Conservation (phyloP, 1,140 invertebrate species). For the Sarcophaga peregrina region DNA sequence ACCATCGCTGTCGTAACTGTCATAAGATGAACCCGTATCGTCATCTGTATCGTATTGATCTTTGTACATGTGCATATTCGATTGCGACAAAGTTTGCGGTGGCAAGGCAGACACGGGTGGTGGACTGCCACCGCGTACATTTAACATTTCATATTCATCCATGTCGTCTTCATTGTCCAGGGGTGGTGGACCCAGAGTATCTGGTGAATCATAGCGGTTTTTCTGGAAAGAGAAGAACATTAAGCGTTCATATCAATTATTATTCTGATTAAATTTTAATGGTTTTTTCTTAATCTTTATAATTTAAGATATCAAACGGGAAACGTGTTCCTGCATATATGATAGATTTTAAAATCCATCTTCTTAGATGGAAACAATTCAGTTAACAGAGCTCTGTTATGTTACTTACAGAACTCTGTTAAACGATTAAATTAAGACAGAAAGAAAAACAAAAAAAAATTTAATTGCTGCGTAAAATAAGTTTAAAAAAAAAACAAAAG, state of each 20-base stretch:
- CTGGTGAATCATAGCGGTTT: slow-evolving; percentile 41
- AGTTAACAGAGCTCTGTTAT: too few relatives aligned
- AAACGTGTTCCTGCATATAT: too few relatives aligned
- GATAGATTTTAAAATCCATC: too few relatives aligned
- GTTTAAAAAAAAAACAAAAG: too few relatives aligned
- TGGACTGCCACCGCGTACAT: slow-evolving; percentile 78
- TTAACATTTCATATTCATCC: slow-evolving; percentile 83
- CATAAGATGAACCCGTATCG: slow-evolving; percentile 68
- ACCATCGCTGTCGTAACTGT: slow-evolving; percentile 66
- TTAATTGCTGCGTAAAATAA: too few relatives aligned
- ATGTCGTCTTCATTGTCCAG: slow-evolving; percentile 60
- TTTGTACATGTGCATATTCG: slow-evolving; percentile 4
- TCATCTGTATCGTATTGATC: slow-evolving; percentile 67
- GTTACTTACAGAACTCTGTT: too few relatives aligned
- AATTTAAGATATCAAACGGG: background rate
- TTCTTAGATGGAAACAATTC: too few relatives aligned
- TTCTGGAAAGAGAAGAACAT: slow-evolving; percentile 7
- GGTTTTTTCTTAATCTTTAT: too few relatives aligned
- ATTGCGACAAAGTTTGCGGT: background rate
- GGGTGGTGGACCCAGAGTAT: background rate
- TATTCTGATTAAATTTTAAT: too few relatives aligned
- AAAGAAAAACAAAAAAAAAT: too few relatives aligned
- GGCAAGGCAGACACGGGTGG: slow-evolving; percentile 57
- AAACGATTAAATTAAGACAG: too few relatives aligned
- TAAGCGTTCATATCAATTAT: background rate